phyloP scores from a whole-genome alignment of 2,888 invertebrate species.

The Pegoplata infirma region DNA sequence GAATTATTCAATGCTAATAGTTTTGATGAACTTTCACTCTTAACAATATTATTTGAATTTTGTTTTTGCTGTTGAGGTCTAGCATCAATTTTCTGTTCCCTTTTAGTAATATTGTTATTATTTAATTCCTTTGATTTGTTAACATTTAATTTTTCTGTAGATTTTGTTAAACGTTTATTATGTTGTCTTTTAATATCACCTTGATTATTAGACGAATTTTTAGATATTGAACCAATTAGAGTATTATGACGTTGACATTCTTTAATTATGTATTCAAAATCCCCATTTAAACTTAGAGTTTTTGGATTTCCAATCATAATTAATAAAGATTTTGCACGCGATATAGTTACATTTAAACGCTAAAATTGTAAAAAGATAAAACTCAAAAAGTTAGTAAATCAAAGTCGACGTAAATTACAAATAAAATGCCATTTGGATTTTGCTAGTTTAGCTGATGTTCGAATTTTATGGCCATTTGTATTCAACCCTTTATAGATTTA shows the following conservation, averaged over 20 bases:
- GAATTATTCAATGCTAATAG: not conserved
- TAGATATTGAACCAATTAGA: constrained; percentile 26
- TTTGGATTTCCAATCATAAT: constrained; percentile 79
- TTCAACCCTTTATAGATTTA: too few species aligned
- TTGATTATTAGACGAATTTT: too few species aligned
- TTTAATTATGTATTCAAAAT: constrained; percentile 70
- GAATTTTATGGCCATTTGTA: too few species aligned
- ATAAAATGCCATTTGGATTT: too few species aligned
- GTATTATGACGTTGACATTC: constrained; percentile 67
- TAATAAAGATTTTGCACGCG: constrained; percentile 81
- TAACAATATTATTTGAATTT: too few species aligned
- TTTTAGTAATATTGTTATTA: not conserved
- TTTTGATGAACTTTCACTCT: not conserved
- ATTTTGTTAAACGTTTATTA: not conserved
- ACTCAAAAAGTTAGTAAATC: not conserved
- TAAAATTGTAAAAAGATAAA: constrained; percentile 72
- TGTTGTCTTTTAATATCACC: not conserved
- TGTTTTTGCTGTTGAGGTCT: not conserved
- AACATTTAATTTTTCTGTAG: not conserved
- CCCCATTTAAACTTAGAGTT: constrained; percentile 72
- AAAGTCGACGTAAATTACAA: too few species aligned
- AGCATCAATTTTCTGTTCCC: not conserved
- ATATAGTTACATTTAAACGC: constrained; percentile 83
- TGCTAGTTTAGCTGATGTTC: not conserved
- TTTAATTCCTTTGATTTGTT: too few species aligned